Evolutionary conservation across 92 coral and sea anemone genomes (phyloP).

Genomic region (Epizoanthus illoricatus): DNA sequence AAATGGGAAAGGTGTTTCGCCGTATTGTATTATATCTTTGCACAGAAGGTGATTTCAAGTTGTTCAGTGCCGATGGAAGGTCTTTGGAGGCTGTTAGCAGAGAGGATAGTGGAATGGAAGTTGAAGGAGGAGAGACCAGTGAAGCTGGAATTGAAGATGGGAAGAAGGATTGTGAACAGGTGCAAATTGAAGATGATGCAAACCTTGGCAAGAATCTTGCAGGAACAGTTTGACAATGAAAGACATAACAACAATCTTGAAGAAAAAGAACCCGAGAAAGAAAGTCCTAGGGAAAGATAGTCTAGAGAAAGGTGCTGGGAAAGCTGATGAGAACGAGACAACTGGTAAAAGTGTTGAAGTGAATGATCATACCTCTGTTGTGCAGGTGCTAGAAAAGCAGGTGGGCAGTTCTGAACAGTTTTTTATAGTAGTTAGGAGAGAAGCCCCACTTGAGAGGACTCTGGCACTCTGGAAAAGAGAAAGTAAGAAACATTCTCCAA

Average conservation of each 20-base stretch:
- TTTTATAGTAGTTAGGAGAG: slow-evolving; percentile 30
- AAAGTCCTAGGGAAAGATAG: not conserved
- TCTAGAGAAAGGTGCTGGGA: not conserved
- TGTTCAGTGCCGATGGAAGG: not conserved
- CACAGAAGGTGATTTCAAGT: slow-evolving; percentile 28
- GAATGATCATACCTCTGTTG: not conserved
- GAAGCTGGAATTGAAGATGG: not conserved
- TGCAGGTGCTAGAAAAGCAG: not conserved
- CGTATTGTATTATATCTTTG: slow-evolving; percentile 47
- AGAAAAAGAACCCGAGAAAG: not conserved
- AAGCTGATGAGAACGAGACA: not conserved
- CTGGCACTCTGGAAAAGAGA: slow-evolving; percentile 41
- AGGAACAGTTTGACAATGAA: not conserved
- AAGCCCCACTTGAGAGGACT: slow-evolving; percentile 30
- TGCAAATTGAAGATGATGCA: not conserved
- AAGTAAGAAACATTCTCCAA: slow-evolving; percentile 26
- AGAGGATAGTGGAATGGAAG: not conserved
- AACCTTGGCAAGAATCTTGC: slow-evolving; percentile 1
- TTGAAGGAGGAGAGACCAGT: not conserved
- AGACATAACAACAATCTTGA: not conserved
- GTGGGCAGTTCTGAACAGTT: slow-evolving; percentile 11
- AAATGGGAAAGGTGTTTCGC: slow-evolving; percentile 44
- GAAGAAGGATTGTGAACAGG: slow-evolving; percentile 2
- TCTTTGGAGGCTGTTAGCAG: too few species aligned
- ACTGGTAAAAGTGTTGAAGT: not conserved